Evolutionary conservation across 2,888 invertebrate species (phyloP).

Genomic region (Smittia sp.): DNA sequence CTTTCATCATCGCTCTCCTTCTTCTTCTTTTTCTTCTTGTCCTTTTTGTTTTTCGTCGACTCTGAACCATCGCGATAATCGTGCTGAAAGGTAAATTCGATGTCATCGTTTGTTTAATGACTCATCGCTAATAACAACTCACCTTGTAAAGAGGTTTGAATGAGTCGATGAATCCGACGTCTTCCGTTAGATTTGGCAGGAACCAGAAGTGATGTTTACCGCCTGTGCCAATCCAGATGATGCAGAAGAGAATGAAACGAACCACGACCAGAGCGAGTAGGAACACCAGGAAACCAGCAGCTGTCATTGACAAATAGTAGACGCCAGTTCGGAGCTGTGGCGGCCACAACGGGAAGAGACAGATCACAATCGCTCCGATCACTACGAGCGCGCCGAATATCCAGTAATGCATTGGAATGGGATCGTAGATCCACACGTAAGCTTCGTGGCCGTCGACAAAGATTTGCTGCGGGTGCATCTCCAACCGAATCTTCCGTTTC

Average conservation of each 20-base stretch:
- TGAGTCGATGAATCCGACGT: slow-evolving; percentile 97
- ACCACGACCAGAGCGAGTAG: slow-evolving; percentile 87
- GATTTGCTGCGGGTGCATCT: slow-evolving; percentile 93
- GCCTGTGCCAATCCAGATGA: slow-evolving; percentile 82
- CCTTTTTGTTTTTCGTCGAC: slow-evolving; percentile 57
- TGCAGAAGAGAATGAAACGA: slow-evolving; percentile 85
- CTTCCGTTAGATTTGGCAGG: slow-evolving; percentile 97
- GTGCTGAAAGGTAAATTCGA: slow-evolving; percentile 58
- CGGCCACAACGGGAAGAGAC: slow-evolving; percentile 99
- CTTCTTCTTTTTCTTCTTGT: slow-evolving; percentile 74
- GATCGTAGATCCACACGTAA: slow-evolving; percentile 98
- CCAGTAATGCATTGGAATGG: slow-evolving; percentile 92
- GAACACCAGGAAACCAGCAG: slow-evolving; percentile 90
- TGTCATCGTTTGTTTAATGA: slow-evolving; percentile 19
- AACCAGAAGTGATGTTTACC: slow-evolving; percentile 96
- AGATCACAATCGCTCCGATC: slow-evolving; percentile 89
- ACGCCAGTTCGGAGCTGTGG: slow-evolving; percentile 88
- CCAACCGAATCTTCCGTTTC: slow-evolving; percentile 89
- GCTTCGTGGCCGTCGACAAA: slow-evolving; percentile 94
- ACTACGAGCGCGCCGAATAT: slow-evolving; percentile 86
- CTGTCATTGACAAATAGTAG: slow-evolving; percentile 93
- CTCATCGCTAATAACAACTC: slow-evolving; percentile 43
- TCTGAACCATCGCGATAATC: slow-evolving; percentile 71
- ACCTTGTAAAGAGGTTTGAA: slow-evolving; percentile 96
- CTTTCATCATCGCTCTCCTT: slow-evolving; percentile 79